These are phyloP conservation scores for Anolis apletophallus DNA, from an alignment of 2,797 vertebrate species.

Conservation along the genomic window DNA sequence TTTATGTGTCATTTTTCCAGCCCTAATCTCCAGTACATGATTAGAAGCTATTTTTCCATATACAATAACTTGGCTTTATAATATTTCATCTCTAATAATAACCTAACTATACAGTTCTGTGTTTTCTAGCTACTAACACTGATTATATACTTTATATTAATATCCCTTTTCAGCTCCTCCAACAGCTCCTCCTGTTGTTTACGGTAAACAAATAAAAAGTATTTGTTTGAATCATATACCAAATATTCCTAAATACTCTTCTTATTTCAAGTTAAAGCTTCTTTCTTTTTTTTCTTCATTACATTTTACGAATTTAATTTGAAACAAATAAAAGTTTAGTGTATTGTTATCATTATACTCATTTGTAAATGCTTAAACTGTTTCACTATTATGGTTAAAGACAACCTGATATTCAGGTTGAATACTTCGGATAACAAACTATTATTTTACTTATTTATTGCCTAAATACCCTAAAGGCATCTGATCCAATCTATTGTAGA, in stretches of 20 bases:
- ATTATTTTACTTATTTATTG: neutral
- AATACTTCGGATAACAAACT: constrained; percentile 31
- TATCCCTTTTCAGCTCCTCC: constrained; percentile 89
- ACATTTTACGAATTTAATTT: constrained; percentile 27
- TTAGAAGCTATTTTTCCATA: constrained; percentile 43
- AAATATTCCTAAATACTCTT: constrained; percentile 59
- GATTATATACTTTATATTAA: constrained; percentile 86
- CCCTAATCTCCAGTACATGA: constrained; percentile 10
- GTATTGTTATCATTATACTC: constrained; percentile 54
- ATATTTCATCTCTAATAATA: constrained; percentile 56
- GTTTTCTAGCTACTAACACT: constrained; percentile 78
- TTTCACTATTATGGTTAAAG: constrained; percentile 46
- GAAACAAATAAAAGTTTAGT: constrained; percentile 31
- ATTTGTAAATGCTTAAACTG: constrained; percentile 30
- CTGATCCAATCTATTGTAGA: too few relatives aligned
- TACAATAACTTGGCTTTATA: constrained; percentile 53
- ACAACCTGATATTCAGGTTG: neutral
- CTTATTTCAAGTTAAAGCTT: constrained; percentile 46
- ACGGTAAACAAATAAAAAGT: constrained; percentile 90
- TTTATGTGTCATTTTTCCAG: constrained; percentile 4
- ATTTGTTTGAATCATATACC: constrained; percentile 72
- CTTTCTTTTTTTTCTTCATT: constrained; percentile 41
- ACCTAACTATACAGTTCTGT: constrained; percentile 61
- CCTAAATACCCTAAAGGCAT: neutral
- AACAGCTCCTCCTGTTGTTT: constrained; percentile 88